A percentile compares a stretch with the other conserved stretches of the same genome.
Evolutionary conservation across 1,140 invertebrate species (phyloP).

Genomic region (Acromyrmex echinatior): DNA sequence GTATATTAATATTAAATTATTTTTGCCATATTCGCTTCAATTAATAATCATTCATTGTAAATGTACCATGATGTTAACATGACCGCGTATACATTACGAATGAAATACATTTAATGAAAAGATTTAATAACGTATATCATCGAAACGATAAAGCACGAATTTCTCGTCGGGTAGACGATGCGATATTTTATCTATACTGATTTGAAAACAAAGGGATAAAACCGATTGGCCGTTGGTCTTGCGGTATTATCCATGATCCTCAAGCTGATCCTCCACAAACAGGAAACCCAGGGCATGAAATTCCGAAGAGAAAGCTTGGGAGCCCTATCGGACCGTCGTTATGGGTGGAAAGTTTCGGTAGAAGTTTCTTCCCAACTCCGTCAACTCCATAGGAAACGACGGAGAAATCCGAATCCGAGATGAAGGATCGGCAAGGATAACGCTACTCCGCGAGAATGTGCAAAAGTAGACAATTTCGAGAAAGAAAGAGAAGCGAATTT

Average conservation of each 20-base stretch:
- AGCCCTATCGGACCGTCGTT: slow-evolving; percentile 77
- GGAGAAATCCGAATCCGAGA: slow-evolving; percentile 76
- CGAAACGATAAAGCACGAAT: slow-evolving; percentile 45
- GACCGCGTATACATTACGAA: slow-evolving; percentile 7
- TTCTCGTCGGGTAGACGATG: slow-evolving; percentile 20
- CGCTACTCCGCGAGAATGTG: slow-evolving; percentile 32
- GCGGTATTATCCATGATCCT: slow-evolving; percentile 75
- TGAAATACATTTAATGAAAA: slow-evolving; percentile 52
- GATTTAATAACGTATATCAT: slow-evolving; percentile 51
- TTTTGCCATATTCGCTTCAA: slow-evolving; percentile 32
- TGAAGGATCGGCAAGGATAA: slow-evolving; percentile 61
- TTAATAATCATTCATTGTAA: slow-evolving; percentile 38
- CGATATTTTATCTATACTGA: slow-evolving; percentile 59
- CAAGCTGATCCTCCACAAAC: slow-evolving; percentile 71
- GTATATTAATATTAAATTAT: slow-evolving; percentile 13
- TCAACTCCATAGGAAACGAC: slow-evolving; percentile 74
- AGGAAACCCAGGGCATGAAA: slow-evolving; percentile 72
- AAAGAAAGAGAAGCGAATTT: slow-evolving; percentile 17
- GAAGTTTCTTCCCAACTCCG: slow-evolving; percentile 79
- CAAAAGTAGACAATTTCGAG: slow-evolving; percentile 58
- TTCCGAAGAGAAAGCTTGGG: slow-evolving; percentile 74
- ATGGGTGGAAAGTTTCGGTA: slow-evolving; percentile 78
- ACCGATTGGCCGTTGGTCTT: slow-evolving; percentile 65
- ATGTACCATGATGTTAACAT: slow-evolving; percentile 42
- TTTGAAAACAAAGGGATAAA: slow-evolving; percentile 64